Base-by-base conservation (phyloP, 1,140 invertebrate genomes). In the Gonioctena quinquepunctata region DNA sequence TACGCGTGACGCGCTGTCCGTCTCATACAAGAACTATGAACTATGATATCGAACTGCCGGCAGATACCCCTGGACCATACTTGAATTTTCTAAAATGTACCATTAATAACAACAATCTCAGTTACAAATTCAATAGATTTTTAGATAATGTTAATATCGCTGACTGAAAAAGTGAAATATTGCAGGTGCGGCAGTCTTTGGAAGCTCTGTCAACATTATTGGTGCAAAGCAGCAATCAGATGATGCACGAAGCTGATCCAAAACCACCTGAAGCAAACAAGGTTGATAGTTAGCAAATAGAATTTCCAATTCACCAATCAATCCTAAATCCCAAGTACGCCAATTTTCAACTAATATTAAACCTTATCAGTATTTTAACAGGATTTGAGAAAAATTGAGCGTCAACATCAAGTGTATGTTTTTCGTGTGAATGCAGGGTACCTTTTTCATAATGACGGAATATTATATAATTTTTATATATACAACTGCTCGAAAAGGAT, bases 141-240 rank as follows among this genome's bases (percentile, higher is more conserved):
- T n/a, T n/a, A n/a, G n/a, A n/a, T n/a, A n/a, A n/a, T n/a, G n/a
- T n/a, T n/a, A n/a, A n/a, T n/a, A n/a, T n/a, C n/a, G n/a, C n/a
- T n/a, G n/a, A n/a, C n/a, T n/a, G n/a, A n/a, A n/a, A n/a, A n/a
- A n/a, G n/a, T n/a, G n/a, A n/a, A n/a, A 13, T 82, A 80, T 63
- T 81, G 5, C 72, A 89, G 88, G 88, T 90, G 23, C 84, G 88
- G 61, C 87, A 89, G 79, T 89, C 88, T 2, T 77, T 90, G 71
- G 88, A 89, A 79, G 86, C 88, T 49, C 70, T 90, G 50, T 89
- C 88, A 5, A 84, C 85, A 3, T 84, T 90, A 16, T 86, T 90
- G 71, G 78, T 80, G 50, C 74, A 77, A 49, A 73, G 76, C 18
- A 76, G 71, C 19, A 69, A 57, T 25, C 42, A 68, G 8, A 6